phyloP scores from a whole-genome alignment of 1,140 invertebrate species.

The Camponotus pennsylvanicus region DNA sequence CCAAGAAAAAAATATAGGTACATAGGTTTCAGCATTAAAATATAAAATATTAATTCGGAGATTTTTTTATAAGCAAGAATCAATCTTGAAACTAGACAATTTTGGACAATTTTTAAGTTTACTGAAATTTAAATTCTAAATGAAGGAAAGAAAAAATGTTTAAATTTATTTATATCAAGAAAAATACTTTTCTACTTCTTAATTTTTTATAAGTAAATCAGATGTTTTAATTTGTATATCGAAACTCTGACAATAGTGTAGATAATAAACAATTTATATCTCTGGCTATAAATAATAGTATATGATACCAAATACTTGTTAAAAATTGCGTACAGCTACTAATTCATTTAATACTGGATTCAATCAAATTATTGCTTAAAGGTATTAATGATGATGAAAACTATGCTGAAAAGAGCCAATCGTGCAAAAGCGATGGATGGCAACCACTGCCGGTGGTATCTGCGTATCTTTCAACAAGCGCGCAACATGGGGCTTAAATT shows the following conservation, averaged over 20 bases:
- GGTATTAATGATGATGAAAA: constrained; percentile 19
- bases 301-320: neutral
- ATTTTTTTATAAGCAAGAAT: neutral
- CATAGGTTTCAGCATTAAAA: neutral
- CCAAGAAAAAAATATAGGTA: neutral
- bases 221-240: neutral
- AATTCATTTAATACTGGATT: constrained; percentile 4
- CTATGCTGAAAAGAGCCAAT: constrained; percentile 20
- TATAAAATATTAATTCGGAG: neutral
- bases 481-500: constrained; percentile 81
- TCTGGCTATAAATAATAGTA: neutral
- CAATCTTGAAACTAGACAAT: constrained; percentile 1
- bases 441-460: constrained; percentile 77
- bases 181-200: neutral
- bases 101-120: neutral
- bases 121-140: neutral
- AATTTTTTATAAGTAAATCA: neutral
- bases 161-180: neutral
- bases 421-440: constrained; percentile 66
- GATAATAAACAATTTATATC: neutral
- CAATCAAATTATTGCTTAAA: neutral
- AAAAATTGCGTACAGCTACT: neutral
- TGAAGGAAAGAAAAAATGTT: neutral
- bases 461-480: constrained; percentile 81
- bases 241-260: neutral